phyloP scores from a whole-genome alignment of 2,113 vertebrate species.

The Oreochromis tanganicae region DNA sequence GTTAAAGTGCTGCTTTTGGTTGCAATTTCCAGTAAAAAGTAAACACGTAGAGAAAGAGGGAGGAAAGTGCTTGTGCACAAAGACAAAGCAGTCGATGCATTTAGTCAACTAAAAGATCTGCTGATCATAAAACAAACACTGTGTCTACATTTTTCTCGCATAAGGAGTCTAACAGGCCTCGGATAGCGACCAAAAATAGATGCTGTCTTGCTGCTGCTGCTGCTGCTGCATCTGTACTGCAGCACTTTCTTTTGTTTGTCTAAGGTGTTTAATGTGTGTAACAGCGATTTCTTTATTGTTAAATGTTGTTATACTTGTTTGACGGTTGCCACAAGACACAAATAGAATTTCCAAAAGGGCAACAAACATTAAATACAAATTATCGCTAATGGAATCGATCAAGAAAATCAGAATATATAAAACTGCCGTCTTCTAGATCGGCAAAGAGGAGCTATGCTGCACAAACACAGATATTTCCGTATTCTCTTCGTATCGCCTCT shows the following conservation, averaged over 20 bases:
- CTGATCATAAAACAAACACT: background rate
- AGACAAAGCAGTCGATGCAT: background rate
- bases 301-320: background rate
- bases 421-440: background rate
- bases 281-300: background rate
- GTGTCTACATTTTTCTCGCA: background rate
- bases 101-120: background rate
- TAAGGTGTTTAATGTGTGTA: background rate
- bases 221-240: background rate
- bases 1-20: background rate
- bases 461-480: background rate
- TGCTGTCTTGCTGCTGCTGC: background rate
- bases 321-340: background rate
- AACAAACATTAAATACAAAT: background rate
- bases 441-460: background rate
- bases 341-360: background rate
- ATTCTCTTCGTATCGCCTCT: background rate
- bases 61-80: background rate
- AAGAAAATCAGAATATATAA: background rate
- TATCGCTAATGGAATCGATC: background rate
- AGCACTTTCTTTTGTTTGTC: background rate
- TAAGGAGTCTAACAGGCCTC: background rate
- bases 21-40: background rate
- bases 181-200: background rate
- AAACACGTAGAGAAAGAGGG: background rate